These are phyloP conservation scores for Acleris holmiana DNA, from an alignment of 2,888 invertebrate genomes.

Conservation along the genomic window DNA sequence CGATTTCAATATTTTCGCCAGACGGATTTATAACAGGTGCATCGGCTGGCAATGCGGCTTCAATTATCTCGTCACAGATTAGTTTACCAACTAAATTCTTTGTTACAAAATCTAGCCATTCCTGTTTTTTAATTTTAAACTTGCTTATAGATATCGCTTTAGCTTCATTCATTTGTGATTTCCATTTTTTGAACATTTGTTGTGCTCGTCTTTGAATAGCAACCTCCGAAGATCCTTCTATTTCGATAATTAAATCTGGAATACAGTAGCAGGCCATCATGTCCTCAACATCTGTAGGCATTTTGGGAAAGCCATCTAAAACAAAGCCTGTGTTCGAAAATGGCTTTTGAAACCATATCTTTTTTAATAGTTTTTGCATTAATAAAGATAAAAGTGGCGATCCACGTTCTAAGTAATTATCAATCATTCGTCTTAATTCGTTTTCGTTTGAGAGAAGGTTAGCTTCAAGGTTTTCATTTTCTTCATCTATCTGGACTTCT, in stretches of 20 bases:
- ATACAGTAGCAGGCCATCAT: constrained; percentile 78
- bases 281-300: constrained; percentile 79
- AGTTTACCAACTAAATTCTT: constrained; percentile 60
- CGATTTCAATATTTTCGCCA: constrained; percentile 71
- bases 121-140: constrained; percentile 50
- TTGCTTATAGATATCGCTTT: constrained; percentile 55
- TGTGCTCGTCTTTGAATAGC: constrained; percentile 61
- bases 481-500: constrained; percentile 70
- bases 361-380: constrained; percentile 69
- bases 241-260: constrained; percentile 84
- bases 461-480: constrained; percentile 56
- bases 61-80: constrained; percentile 63
- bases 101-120: constrained; percentile 62
- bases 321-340: constrained; percentile 80
- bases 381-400: constrained; percentile 70
- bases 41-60: constrained; percentile 43
- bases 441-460: constrained; percentile 68
- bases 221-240: constrained; percentile 65
- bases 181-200: constrained; percentile 66
- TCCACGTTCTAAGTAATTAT: constrained; percentile 79
- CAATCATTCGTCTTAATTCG: constrained; percentile 64
- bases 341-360: constrained; percentile 82
- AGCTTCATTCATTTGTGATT: constrained; percentile 65
- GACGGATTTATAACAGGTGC: constrained; percentile 45
- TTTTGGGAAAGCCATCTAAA: constrained; percentile 86